Evolutionary conservation across 2,888 invertebrate species (phyloP).

Genomic region (Xanthia togata): DNA sequence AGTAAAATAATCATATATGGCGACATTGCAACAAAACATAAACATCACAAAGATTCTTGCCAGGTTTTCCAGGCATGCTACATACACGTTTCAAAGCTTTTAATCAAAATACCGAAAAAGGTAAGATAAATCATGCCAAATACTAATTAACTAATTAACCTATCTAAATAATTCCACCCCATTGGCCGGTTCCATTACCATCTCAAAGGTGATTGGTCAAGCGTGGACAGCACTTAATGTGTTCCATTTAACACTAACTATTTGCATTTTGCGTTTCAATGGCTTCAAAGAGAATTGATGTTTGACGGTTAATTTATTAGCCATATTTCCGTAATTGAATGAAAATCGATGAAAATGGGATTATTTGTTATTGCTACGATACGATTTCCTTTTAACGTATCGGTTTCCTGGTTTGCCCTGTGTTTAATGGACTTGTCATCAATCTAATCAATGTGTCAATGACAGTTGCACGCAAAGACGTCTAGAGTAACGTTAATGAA

Average conservation of each 20-base stretch:
- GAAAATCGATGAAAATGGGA: not conserved
- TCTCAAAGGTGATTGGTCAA: constrained; percentile 39
- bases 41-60: not conserved
- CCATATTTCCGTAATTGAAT: not conserved
- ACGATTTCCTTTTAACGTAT: not conserved
- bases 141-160: constrained; percentile 10
- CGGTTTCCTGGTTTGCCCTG: not conserved
- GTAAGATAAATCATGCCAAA: not conserved
- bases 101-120: not conserved
- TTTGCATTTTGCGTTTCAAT: constrained; percentile 10
- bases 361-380: not conserved
- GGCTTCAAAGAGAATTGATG: constrained; percentile 31
- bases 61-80: not conserved
- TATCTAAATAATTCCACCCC: constrained; percentile 7
- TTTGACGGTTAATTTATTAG: constrained; percentile 3
- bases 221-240: not conserved
- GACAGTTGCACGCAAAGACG: not conserved
- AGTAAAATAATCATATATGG: not conserved
- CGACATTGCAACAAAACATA: not conserved
- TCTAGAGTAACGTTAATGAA: not conserved
- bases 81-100: not conserved
- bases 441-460: not conserved
- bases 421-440: constrained; percentile 2
- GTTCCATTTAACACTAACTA: constrained; percentile 7
- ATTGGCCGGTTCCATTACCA: constrained; percentile 4